These are phyloP conservation scores for Tiliqua scincoides DNA, from an alignment of 2,113 vertebrate species.

Conservation along the genomic window DNA sequence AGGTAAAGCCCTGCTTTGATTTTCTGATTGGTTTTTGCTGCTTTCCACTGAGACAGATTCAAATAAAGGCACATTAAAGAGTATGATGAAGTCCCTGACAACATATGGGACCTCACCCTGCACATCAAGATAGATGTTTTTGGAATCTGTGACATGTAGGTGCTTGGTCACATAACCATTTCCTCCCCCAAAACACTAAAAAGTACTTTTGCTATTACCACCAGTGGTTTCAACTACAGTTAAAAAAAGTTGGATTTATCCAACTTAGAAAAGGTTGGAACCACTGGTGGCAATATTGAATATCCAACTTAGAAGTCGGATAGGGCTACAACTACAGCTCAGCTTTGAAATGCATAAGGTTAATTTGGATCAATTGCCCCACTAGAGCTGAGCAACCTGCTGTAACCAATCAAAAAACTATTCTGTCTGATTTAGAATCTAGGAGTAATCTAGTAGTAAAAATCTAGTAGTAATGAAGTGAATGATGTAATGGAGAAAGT, in stretches of 20 bases:
- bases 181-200: neutral
- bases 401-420: neutral
- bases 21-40: too few species aligned
- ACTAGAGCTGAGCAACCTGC: neutral
- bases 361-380: neutral
- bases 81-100: neutral
- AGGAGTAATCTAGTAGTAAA: neutral
- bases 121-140: neutral
- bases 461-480: neutral
- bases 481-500: slow-evolving; percentile 49
- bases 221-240: neutral
- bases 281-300: too few species aligned
- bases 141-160: neutral
- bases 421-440: neutral
- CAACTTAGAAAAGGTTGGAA: too few species aligned
- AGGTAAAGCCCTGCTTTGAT: too few species aligned
- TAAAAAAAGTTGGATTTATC: neutral
- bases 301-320: neutral
- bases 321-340: neutral
- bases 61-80: too few species aligned
- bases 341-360: neutral
- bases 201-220: neutral
- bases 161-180: neutral
- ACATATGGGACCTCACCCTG: neutral
- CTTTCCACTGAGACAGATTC: too few species aligned